Evolutionary conservation across 2,888 invertebrate species (phyloP).

Genomic region (Nephrotoma guestfalica): DNA sequence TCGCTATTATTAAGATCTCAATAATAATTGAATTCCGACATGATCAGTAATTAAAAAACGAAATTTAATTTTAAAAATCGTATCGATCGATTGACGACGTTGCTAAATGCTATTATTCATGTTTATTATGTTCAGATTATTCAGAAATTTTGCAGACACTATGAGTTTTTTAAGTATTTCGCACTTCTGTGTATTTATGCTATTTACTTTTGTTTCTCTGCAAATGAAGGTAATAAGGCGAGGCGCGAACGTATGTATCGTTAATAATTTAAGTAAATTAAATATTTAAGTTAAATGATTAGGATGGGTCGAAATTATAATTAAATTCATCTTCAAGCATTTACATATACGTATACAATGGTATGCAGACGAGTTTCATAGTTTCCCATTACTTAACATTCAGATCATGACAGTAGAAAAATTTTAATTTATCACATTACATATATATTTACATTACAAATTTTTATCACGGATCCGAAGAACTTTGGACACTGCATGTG

Average conservation of each 20-base stretch:
- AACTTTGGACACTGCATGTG: not conserved
- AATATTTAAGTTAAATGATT: not conserved
- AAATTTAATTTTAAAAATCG: not conserved
- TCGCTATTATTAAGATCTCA: not conserved
- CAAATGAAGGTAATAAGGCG: not conserved
- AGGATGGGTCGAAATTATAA: not conserved
- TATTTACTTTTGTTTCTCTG: not conserved
- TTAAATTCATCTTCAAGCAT: not conserved
- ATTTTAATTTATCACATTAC: not conserved
- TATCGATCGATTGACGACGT: not conserved
- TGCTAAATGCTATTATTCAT: not conserved
- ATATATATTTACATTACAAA: not conserved
- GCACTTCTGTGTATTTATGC: not conserved
- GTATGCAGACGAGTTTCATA: not conserved
- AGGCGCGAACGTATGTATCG: not conserved
- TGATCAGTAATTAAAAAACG: not conserved
- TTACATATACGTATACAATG: not conserved
- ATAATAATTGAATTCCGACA: not conserved
- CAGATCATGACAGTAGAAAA: not conserved
- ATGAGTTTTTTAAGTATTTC: not conserved
- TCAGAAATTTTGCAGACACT: not conserved
- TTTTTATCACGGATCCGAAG: not conserved
- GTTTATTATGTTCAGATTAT: not conserved
- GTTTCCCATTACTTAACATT: not conserved
- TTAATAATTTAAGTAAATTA: not conserved